Evolutionary conservation across 1,140 invertebrate genomes (phyloP).

Genomic region (Trachelipus rathkii): DNA sequence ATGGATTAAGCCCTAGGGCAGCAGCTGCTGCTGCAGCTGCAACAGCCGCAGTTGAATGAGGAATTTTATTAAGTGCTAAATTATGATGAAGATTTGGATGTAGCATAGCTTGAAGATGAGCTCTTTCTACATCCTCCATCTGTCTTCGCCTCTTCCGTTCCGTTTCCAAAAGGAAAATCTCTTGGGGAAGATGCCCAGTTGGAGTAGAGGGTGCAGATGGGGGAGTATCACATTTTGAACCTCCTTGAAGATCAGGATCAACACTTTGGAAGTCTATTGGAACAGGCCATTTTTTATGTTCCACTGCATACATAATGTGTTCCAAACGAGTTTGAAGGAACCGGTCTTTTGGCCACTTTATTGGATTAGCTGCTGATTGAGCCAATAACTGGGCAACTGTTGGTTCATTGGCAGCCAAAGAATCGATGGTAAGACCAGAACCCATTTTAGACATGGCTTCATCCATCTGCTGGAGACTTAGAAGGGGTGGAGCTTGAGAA

Average conservation of each 20-base stretch:
- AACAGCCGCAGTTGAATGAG: constrained; percentile 21
- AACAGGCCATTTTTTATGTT: constrained; percentile 44
- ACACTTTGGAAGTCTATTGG: constrained; percentile 37
- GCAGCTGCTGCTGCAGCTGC: constrained; percentile 27
- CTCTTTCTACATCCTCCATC: constrained; percentile 32
- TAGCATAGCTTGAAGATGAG: constrained; percentile 37
- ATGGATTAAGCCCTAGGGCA: constrained; percentile 23
- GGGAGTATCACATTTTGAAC: constrained; percentile 11
- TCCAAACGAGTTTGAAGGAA: constrained; percentile 44
- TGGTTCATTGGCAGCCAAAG: constrained; percentile 42
- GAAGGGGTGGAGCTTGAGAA: constrained; percentile 29
- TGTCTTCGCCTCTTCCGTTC: constrained; percentile 28
- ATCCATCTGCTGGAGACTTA: constrained; percentile 47
- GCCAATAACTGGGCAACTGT: constrained; percentile 46
- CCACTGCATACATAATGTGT: constrained; percentile 46
- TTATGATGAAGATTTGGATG: constrained; percentile 44
- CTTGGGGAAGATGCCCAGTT: constrained; percentile 22
- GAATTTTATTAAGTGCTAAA: constrained; percentile 33
- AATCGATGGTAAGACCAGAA: constrained; percentile 41
- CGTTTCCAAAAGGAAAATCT: constrained; percentile 24
- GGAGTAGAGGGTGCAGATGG: constrained; percentile 3
- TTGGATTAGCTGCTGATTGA: constrained; percentile 46
- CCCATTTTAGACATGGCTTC: constrained; percentile 45
- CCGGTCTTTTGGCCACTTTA: constrained; percentile 46
- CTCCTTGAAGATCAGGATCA: constrained; percentile 31